phyloP scores from a whole-genome alignment of 2,797 vertebrate species.

The Novumbra hubbsi region DNA sequence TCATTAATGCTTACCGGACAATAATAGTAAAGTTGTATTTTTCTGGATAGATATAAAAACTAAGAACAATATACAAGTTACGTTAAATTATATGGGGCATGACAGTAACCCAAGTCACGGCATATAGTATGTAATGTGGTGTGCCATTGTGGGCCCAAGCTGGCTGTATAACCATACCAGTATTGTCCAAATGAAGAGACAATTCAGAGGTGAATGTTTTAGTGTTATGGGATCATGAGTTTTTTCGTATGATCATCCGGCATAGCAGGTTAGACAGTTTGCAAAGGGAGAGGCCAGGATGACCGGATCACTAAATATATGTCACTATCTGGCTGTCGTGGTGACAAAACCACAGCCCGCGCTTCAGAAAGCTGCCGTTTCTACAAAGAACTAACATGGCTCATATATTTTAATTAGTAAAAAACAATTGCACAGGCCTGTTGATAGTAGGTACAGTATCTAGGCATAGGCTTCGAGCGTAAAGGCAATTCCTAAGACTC shows the following conservation, averaged over 20 bases:
- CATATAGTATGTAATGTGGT: neutral
- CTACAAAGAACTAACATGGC: neutral
- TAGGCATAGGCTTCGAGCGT: neutral
- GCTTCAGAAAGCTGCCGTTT: neutral
- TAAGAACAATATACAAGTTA: neutral
- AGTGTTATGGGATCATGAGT: neutral
- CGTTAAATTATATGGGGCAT: neutral
- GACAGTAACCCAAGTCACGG: neutral
- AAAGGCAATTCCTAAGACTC: neutral
- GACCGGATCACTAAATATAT: slow-evolving; percentile 60
- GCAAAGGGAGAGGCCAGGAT: slow-evolving; percentile 53
- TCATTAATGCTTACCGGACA: neutral
- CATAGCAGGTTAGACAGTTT: slow-evolving; percentile 36
- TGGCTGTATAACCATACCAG: neutral
- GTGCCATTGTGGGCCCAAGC: neutral
- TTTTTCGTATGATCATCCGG: slow-evolving; percentile 20
- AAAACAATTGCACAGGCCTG: neutral
- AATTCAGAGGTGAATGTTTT: neutral
- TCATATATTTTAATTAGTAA: neutral
- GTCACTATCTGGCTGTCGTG: slow-evolving; percentile 31
- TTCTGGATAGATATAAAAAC: neutral
- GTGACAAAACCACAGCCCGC: neutral
- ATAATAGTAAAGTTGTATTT: neutral
- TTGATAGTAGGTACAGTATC: too few species aligned
- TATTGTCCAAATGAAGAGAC: neutral